Base-by-base conservation (phyloP, 92 coral and sea anemone genomes). In the Ricordea florida region DNA sequence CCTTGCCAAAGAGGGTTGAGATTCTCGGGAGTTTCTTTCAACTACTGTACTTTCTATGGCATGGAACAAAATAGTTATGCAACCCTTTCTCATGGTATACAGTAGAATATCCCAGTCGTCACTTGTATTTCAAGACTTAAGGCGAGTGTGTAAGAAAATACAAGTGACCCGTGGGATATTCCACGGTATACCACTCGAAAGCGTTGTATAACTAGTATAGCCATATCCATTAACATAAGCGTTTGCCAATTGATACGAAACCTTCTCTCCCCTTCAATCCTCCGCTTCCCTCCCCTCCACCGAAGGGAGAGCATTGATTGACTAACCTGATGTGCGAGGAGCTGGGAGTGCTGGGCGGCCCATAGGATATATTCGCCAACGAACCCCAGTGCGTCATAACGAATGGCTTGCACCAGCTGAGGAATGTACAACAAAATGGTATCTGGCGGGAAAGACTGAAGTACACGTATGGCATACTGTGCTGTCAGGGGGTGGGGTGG, bases 371-470 rank as follows among this genome's bases (percentile, higher is more conserved):
- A 94, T 68, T 92, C 96, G 6, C 97, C 82, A 3, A 94, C 98
- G 57, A 92, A 94, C 7, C 98, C 98, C 24, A 94, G 87, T 22
- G 94, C 86, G 81, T 94, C 98, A 57, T 92, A 94, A 9, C 98
- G 84, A 30, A 92, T 89, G 41, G 98, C 96, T 69, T 92, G 97
- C 57, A 94, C 98, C 67, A 92, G 89, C 64, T 92, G 96, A 27
- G 97, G 97, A 34, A 94, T 94, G 81, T 94, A 94, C 62, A 94
- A 59, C 51, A 94, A 82, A 32, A 94, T 92, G 37, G 97, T 78
- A 46, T 94, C 97, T 27, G 98, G 98, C 16, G 98, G 98, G 72
- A 92, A 94, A 25, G 98, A 94, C 85, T 93, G 97, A 17, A 94
- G 86, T 0, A 92, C 98, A 40, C 98, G 97, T 70, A 84, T 81